phyloP scores from a whole-genome alignment of 2,797 vertebrate species.

The Microcaecilia unicolor region DNA sequence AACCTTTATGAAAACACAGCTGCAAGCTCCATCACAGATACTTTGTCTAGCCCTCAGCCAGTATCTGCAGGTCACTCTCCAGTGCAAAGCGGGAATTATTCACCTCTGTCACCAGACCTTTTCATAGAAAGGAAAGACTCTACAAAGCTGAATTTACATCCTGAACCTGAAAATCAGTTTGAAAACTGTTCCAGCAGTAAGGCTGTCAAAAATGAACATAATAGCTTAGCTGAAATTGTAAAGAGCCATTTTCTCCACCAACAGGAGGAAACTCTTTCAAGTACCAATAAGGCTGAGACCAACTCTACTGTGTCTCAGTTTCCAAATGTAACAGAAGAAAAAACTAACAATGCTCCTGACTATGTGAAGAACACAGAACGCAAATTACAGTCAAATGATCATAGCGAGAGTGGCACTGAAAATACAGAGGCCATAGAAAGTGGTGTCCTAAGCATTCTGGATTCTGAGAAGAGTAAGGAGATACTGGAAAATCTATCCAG shows the following conservation, averaged over 20 bases:
- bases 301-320: neutral
- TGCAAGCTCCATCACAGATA: constrained; percentile 3
- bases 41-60: neutral
- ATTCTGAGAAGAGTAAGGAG: constrained; percentile 8
- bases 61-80: constrained; percentile 18
- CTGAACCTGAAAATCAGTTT: neutral
- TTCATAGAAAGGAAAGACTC: constrained; percentile 17
- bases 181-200: neutral
- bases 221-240: neutral
- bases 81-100: constrained; percentile 28
- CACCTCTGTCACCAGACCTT: constrained; percentile 27
- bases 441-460: neutral
- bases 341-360: neutral
- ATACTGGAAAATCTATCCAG: constrained; percentile 10
- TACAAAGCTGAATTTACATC: neutral
- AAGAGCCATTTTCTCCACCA: constrained; percentile 1
- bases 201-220: neutral
- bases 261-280: neutral
- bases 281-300: neutral
- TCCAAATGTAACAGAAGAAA: neutral
- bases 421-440: neutral
- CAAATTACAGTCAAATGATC: neutral
- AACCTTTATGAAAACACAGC: constrained; percentile 21
- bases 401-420: neutral
- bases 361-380: neutral